These are phyloP conservation scores for Zele albiditarsus DNA, from an alignment of 2,888 invertebrate genomes.

Conservation along the genomic window DNA sequence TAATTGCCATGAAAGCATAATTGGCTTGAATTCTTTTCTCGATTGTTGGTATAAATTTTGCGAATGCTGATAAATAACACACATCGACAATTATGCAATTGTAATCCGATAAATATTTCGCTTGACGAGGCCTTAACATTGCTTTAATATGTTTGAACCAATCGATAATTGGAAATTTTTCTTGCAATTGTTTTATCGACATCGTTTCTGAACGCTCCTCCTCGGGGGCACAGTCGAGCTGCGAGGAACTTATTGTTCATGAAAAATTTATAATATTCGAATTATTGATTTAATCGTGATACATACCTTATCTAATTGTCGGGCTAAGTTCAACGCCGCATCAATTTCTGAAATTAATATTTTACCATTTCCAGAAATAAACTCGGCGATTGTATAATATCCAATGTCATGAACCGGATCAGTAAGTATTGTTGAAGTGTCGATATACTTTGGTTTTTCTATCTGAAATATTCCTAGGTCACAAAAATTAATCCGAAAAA, in stretches of 20 bases:
- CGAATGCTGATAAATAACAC: constrained; percentile 46
- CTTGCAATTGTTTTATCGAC: constrained; percentile 48
- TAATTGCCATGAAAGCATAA: constrained; percentile 51
- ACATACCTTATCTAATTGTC: constrained; percentile 42
- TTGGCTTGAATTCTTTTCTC: constrained; percentile 51
- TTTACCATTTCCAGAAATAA: constrained; percentile 31
- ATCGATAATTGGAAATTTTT: constrained; percentile 49
- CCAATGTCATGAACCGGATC: constrained; percentile 21
- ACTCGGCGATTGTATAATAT: constrained; percentile 46
- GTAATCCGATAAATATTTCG: constrained; percentile 49
- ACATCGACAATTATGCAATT: constrained; percentile 50
- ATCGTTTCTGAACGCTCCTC: constrained; percentile 36
- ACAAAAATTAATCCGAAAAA: neutral
- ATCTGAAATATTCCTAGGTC: constrained; percentile 29
- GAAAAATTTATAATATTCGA: neutral
- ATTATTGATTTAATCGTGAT: neutral
- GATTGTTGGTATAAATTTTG: constrained; percentile 43
- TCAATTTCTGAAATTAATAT: constrained; percentile 44
- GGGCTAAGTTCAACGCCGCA: constrained; percentile 44
- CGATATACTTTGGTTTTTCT: constrained; percentile 46
- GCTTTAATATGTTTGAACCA: constrained; percentile 52
- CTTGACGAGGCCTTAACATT: constrained; percentile 48
- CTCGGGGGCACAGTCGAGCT: constrained; percentile 15
- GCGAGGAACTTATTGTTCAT: neutral
- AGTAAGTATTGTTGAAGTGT: constrained; percentile 5